phyloP scores from a whole-genome alignment of 1,140 invertebrate genomes.

The Condylostylus longicornis region DNA sequence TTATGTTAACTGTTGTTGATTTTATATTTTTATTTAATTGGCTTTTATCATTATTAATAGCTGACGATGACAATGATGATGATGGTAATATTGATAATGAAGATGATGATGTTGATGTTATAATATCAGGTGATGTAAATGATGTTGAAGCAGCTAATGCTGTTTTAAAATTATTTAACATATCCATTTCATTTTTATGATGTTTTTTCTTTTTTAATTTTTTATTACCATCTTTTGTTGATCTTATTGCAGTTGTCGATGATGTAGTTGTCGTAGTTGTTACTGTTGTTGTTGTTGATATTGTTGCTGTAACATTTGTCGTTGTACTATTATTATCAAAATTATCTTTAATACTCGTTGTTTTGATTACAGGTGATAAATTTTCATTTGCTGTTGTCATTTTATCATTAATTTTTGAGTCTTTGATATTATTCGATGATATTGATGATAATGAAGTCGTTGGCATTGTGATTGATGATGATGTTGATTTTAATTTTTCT shows the following conservation, averaged over 20 bases:
- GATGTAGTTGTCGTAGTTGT: not conserved
- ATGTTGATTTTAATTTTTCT: slow-evolving; percentile 17
- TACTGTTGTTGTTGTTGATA: slow-evolving; percentile 1
- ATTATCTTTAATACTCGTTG: too few species aligned
- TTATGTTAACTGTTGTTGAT: not conserved
- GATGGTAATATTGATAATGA: not conserved
- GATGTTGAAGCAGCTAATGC: slow-evolving; percentile 11
- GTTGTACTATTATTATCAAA: too few species aligned
- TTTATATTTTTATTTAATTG: not conserved
- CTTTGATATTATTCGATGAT: too few species aligned
- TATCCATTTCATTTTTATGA: slow-evolving; percentile 27
- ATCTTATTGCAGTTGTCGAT: slow-evolving; percentile 7
- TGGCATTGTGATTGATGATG: slow-evolving; percentile 11
- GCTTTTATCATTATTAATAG: too few species aligned
- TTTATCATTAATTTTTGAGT: too few species aligned
- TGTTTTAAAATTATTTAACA: slow-evolving; percentile 26
- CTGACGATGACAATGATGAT: not conserved
- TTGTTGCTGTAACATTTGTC: too few species aligned
- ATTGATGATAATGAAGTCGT: not conserved
- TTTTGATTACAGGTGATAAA: too few species aligned
- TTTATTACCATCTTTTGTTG: slow-evolving; percentile 13
- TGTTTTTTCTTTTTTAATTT: slow-evolving; percentile 27
- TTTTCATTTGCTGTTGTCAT: too few species aligned
- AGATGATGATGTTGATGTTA: not conserved
- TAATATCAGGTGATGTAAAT: not conserved